Evolutionary conservation across 2,888 invertebrate species (phyloP).

Genomic region (Pachydiplax longipennis): DNA sequence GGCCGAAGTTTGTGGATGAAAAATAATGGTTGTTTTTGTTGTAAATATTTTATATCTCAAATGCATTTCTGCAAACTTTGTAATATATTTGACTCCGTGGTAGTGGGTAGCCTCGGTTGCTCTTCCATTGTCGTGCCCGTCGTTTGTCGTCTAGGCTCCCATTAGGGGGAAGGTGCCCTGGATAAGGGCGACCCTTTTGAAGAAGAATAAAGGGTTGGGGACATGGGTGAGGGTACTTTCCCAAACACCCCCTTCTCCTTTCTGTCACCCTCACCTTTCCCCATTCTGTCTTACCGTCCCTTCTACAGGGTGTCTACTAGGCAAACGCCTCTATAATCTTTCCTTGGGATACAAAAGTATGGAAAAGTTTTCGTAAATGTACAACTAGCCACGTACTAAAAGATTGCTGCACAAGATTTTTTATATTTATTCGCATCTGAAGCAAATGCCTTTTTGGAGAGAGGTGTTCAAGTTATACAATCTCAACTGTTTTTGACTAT

Average conservation of each 20-base stretch:
- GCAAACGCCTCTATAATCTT: neutral
- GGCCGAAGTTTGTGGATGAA: neutral
- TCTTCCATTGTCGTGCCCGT: constrained; percentile 19
- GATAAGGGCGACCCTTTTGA: neutral
- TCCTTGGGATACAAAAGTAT: no score
- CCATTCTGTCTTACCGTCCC: neutral
- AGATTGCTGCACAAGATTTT: no score
- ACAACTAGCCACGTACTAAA: no score
- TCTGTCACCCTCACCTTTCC: neutral
- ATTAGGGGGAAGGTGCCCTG: neutral
- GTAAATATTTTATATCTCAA: constrained; percentile 35
- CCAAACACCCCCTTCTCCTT: neutral
- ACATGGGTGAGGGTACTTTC: neutral
- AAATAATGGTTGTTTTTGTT: constrained; percentile 14
- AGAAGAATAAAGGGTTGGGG: neutral
- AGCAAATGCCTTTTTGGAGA: no score
- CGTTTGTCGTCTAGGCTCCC: neutral
- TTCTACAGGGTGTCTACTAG: neutral
- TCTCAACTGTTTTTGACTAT: no score
- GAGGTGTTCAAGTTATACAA: no score
- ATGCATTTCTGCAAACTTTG: neutral
- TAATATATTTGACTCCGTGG: constrained; percentile 18
- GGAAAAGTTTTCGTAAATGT: no score
- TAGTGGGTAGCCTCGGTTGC: constrained; percentile 22
- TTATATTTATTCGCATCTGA: no score